These are phyloP conservation scores for Latrodectus hesperus DNA, from an alignment of 2,888 invertebrate species.

Conservation along the genomic window DNA sequence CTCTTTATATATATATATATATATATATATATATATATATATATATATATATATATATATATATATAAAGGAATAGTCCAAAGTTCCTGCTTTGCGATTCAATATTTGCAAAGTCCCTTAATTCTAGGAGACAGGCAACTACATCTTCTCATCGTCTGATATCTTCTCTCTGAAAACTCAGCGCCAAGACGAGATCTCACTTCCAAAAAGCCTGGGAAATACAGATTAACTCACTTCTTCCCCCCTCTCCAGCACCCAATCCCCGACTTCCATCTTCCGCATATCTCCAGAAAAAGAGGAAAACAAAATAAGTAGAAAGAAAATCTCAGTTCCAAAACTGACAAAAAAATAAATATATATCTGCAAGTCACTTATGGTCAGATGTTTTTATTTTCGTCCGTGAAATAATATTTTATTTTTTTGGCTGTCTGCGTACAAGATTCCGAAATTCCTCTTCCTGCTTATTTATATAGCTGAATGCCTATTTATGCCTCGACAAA, in stretches of 20 bases:
- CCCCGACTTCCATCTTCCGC: conserved; percentile 13
- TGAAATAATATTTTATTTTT: background rate
- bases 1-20: too few relatives aligned
- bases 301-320: conserved; percentile 30
- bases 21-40: too few relatives aligned
- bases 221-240: conserved; percentile 34
- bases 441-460: conserved; percentile 15
- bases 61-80: background rate
- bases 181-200: conserved; percentile 15
- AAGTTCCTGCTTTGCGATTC: background rate
- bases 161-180: conserved; percentile 7
- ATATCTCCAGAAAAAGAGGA: conserved; percentile 12
- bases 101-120: conserved; percentile 2
- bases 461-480: background rate
- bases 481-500: conserved; percentile 37
- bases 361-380: background rate
- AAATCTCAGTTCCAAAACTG: conserved; percentile 5
- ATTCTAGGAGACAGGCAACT: conserved; percentile 4
- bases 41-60: too few relatives aligned
- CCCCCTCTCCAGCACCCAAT: background rate
- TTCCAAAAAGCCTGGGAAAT: conserved; percentile 20
- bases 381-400: background rate
- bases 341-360: background rate
- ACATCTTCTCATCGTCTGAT: conserved; percentile 16
- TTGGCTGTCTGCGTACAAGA: conserved; percentile 5